Conservation (phyloP, 2,113 vertebrate species). For the Hippocampus guttulatus region DNA sequence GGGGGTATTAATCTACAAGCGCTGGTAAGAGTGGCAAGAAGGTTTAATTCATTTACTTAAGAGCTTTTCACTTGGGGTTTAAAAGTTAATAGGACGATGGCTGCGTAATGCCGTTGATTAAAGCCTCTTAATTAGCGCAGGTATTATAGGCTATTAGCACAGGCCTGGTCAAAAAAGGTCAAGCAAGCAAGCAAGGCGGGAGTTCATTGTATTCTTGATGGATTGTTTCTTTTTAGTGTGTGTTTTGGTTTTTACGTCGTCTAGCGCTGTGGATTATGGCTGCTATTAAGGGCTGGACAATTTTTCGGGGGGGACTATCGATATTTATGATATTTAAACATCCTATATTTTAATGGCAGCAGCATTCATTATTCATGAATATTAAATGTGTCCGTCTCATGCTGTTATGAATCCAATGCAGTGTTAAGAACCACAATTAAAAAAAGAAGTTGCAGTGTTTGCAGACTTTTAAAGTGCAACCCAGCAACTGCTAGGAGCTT, state of each 20-base stretch:
- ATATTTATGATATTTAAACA: neutral
- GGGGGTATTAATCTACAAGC: constrained; percentile 62
- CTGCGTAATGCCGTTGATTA: constrained; percentile 69
- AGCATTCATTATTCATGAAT: neutral
- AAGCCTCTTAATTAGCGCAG: constrained; percentile 71
- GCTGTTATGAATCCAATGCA: neutral
- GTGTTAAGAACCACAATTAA: neutral
- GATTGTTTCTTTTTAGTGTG: constrained; percentile 37
- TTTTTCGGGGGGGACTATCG: neutral
- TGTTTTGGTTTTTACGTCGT: constrained; percentile 28
- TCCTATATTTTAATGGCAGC: neutral
- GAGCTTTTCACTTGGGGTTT: constrained; percentile 71
- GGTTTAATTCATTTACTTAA: constrained; percentile 71
- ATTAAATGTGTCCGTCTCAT: neutral
- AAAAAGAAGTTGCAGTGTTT: neutral
- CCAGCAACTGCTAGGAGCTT: neutral
- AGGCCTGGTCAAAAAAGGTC: constrained; percentile 65
- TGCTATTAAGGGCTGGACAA: neutral
- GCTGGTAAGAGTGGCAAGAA: constrained; percentile 61
- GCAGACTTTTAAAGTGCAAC: neutral
- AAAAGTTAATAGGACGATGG: constrained; percentile 71
- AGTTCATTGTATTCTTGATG: constrained; percentile 66
- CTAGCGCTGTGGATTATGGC: too few relatives aligned
- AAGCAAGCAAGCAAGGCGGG: constrained; percentile 44
- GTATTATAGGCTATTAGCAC: constrained; percentile 70